phyloP scores from a whole-genome alignment of 2,888 invertebrate species.

The Calephelis perditalis region DNA sequence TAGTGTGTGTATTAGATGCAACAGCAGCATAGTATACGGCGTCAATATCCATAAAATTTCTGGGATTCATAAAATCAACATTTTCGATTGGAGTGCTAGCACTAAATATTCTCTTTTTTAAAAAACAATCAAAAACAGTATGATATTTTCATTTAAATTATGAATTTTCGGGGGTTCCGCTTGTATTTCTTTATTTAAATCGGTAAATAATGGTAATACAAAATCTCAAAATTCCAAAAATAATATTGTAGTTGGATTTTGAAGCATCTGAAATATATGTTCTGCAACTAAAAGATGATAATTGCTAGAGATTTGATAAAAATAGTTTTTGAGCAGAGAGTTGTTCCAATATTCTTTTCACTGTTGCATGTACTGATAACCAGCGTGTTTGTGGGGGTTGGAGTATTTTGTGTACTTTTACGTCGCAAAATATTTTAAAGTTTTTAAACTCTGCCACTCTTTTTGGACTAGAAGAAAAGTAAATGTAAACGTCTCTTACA shows the following conservation, averaged over 20 bases:
- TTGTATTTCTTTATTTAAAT: conserved; percentile 32
- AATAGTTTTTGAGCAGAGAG: not conserved
- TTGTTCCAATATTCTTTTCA: not conserved
- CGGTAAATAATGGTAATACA: conserved; percentile 26
- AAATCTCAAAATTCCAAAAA: conserved; percentile 26
- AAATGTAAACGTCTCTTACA: conserved; percentile 26
- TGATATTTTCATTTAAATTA: conserved; percentile 28
- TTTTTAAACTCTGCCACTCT: conserved; percentile 24
- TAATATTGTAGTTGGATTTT: conserved; percentile 23
- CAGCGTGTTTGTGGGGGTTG: no score
- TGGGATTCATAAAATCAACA: conserved; percentile 30
- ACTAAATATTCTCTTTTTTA: conserved; percentile 30
- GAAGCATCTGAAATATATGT: conserved; percentile 3
- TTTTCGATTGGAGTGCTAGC: conserved; percentile 28
- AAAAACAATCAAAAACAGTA: conserved; percentile 35
- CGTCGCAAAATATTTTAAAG: conserved; percentile 27
- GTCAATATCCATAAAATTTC: conserved; percentile 21
- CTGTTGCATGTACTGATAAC: no score
- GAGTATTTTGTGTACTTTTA: no score
- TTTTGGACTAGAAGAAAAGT: conserved; percentile 26
- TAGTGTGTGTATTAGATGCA: conserved; percentile 26
- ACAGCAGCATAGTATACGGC: conserved; percentile 20
- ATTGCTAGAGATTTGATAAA: not conserved
- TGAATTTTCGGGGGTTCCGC: conserved; percentile 28
- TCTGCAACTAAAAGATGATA: conserved; percentile 3